Conservation (phyloP, 2,888 invertebrate genomes). For the Hirtodrosophila duncani region DNA sequence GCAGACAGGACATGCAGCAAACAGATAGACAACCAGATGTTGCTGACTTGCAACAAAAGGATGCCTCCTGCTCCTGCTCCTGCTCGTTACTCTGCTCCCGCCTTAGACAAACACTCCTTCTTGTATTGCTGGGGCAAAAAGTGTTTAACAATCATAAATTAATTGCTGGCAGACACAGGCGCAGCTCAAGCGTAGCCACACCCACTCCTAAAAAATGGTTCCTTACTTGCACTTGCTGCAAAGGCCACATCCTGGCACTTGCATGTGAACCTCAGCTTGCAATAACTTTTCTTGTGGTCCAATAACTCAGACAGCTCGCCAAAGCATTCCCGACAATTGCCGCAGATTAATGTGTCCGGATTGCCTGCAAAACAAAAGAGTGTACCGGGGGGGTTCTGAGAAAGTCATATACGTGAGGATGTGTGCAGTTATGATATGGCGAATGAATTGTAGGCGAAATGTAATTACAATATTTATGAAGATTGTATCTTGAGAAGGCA, state of each 20-base stretch:
- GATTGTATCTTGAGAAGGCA: too few relatives aligned
- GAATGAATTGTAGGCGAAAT: too few relatives aligned
- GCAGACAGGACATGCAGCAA: conserved; percentile 46
- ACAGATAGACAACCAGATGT: conserved; percentile 46
- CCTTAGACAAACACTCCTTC: conserved; percentile 49
- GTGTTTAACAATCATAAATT: conserved; percentile 77
- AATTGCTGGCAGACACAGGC: conserved; percentile 69
- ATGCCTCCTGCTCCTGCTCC: conserved; percentile 2
- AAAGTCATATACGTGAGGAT: too few relatives aligned
- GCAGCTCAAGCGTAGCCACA: too few relatives aligned
- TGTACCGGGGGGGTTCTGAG: too few relatives aligned
- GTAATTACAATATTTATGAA: too few relatives aligned
- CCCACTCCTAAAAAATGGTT: conserved; percentile 20
- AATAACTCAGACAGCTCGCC: conserved; percentile 85
- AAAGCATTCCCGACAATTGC: conserved; percentile 87
- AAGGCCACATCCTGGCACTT: conserved; percentile 81
- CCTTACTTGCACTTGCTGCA: conserved; percentile 78
- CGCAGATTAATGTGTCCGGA: conserved; percentile 88
- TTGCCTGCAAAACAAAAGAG: conserved; percentile 80
- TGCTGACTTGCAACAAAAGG: conserved; percentile 58
- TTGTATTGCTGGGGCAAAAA: conserved; percentile 46
- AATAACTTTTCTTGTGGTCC: conserved; percentile 86
- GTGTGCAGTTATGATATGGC: too few relatives aligned
- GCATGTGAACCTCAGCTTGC: conserved; percentile 86
- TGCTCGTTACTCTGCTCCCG: too few relatives aligned